These are phyloP conservation scores for Pteruthius melanotis DNA, from an alignment of 2,113 vertebrate species.

Conservation along the genomic window DNA sequence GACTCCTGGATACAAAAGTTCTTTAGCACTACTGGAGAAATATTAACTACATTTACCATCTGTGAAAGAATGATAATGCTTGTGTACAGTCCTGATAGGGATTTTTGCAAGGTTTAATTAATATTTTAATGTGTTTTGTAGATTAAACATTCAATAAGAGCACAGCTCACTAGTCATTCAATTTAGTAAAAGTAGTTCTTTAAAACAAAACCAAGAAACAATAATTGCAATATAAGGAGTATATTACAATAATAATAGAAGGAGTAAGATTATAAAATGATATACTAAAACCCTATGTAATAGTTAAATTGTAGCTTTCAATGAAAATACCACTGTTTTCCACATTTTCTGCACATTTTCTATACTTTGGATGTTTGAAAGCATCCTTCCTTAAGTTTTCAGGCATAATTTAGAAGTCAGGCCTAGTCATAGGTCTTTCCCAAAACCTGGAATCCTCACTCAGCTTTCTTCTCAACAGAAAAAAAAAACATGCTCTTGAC, in stretches of 20 bases:
- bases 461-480: background rate
- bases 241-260: too few relatives aligned
- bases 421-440: background rate
- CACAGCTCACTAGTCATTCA: background rate
- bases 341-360: background rate
- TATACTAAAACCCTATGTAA: background rate
- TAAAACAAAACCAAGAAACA: background rate
- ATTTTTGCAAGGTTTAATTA: background rate
- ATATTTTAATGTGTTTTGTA: background rate
- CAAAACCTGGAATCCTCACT: background rate
- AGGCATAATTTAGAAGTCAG: background rate
- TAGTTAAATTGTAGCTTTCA: background rate
- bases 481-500: background rate
- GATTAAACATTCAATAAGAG: background rate
- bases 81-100: background rate
- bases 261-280: background rate
- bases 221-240: background rate
- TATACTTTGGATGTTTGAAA: background rate
- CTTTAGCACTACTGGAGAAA: background rate
- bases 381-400: background rate
- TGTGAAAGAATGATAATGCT: background rate
- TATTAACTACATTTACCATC: conserved; percentile 17
- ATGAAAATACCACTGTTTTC: background rate
- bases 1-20: background rate
- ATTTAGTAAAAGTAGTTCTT: background rate